A percentile compares a stretch with the other conserved stretches of the same genome.
phyloP scores from a whole-genome alignment of 1,140 invertebrate species.

The Drosophila subpulchrella region DNA sequence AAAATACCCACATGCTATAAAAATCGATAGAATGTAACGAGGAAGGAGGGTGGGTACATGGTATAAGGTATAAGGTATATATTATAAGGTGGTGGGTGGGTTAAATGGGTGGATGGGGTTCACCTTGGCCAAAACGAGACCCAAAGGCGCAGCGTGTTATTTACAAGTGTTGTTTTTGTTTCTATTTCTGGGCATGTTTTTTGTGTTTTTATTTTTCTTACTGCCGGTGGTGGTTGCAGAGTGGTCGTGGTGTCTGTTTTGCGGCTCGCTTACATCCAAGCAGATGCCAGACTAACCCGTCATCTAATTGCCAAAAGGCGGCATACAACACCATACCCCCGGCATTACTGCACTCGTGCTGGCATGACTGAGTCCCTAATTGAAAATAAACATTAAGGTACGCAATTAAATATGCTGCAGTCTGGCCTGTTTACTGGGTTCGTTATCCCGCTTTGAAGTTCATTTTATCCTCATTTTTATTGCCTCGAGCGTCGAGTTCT shows the following conservation, averaged over 20 bases:
- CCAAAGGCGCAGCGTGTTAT: conserved; percentile 69
- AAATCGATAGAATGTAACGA: conserved; percentile 76
- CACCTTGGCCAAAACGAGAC: conserved; percentile 69
- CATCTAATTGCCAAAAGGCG: conserved; percentile 79
- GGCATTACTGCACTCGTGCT: conserved; percentile 12
- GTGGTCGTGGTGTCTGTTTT: conserved; percentile 63
- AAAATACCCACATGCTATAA: conserved; percentile 51
- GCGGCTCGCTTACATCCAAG: conserved; percentile 65
- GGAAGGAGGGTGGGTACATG: conserved; percentile 13
- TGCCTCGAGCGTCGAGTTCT: background rate
- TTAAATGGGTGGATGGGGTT: conserved; percentile 15
- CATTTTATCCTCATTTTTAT: conserved; percentile 40
- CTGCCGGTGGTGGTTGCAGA: conserved; percentile 29
- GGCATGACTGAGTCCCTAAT: conserved; percentile 64
- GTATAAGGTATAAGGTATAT: too few relatives aligned
- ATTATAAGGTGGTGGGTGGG: background rate
- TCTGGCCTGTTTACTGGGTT: conserved; percentile 11
- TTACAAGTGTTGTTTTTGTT: conserved; percentile 70
- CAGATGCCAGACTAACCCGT: conserved; percentile 71
- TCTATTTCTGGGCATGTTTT: conserved; percentile 12
- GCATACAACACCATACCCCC: conserved; percentile 39
- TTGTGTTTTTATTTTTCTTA: conserved; percentile 28
- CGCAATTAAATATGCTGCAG: conserved; percentile 53
- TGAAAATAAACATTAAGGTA: conserved; percentile 74
- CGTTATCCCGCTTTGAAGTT: conserved; percentile 36